phyloP scores from a whole-genome alignment of 2,888 invertebrate species.

The Drepanosiphum platanoidis region DNA sequence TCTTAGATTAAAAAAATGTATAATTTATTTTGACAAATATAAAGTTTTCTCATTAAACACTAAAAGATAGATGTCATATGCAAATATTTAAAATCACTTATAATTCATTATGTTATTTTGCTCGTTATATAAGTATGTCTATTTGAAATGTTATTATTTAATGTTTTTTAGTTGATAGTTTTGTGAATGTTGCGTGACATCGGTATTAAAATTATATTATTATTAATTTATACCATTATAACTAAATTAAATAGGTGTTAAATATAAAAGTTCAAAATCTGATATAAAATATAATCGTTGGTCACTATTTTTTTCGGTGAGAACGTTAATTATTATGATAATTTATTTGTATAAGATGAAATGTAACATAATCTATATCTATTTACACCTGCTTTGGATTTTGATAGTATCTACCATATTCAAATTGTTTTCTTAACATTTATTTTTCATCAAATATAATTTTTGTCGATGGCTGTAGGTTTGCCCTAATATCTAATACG shows the following conservation, averaged over 20 bases:
- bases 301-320: neutral
- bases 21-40: conserved; percentile 58
- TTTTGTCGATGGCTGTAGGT: too few relatives aligned
- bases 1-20: conserved; percentile 59
- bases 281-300: neutral
- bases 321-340: too few relatives aligned
- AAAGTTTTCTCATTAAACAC: conserved; percentile 59
- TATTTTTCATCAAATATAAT: too few relatives aligned
- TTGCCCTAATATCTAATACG: too few relatives aligned
- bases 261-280: neutral
- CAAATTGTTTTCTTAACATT: too few relatives aligned
- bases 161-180: neutral
- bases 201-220: neutral
- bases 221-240: neutral
- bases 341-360: too few relatives aligned
- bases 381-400: too few relatives aligned
- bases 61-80: conserved; percentile 49
- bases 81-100: conserved; percentile 35
- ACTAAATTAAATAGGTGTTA: neutral
- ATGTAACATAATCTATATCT: too few relatives aligned
- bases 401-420: too few relatives aligned
- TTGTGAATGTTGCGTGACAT: neutral
- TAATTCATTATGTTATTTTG: neutral
- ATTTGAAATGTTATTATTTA: neutral
- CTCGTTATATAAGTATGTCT: neutral